These are phyloP conservation scores for Xylota segnis DNA, from an alignment of 2,888 invertebrate species.

Conservation along the genomic window DNA sequence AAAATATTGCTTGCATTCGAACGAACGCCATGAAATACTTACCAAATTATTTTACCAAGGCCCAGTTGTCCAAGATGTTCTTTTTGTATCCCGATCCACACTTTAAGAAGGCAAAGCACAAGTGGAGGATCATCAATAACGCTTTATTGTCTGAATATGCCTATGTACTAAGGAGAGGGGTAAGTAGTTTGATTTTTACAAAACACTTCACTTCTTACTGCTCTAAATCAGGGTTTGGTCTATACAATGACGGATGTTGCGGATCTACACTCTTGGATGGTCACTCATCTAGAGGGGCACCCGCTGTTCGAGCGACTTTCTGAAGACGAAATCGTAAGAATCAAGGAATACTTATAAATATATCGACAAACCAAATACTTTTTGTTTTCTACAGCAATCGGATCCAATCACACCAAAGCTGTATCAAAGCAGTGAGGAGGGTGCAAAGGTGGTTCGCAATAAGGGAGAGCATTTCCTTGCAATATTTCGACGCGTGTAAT, in stretches of 20 bases:
- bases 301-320: conserved; percentile 92
- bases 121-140: conserved; percentile 99
- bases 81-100: conserved; percentile 99
- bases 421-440: conserved; percentile 98
- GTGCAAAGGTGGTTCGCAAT: conserved; percentile 98
- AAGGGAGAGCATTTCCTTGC: conserved; percentile 97
- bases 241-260: conserved; percentile 99
- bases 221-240: conserved; percentile 89
- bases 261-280: conserved; percentile 99
- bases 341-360: not conserved
- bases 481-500: conserved; percentile 89
- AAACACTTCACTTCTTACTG: not conserved
- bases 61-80: conserved; percentile 98
- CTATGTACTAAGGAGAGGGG: conserved; percentile 93
- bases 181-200: conserved; percentile 83
- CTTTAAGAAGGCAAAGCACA: conserved; percentile 99
- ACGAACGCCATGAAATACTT: conserved; percentile 99
- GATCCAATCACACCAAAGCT: conserved; percentile 96
- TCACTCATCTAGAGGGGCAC: conserved; percentile 94
- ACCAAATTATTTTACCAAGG: conserved; percentile 98
- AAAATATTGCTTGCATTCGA: conserved; percentile 97
- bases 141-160: conserved; percentile 98
- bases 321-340: conserved; percentile 90
- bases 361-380: not conserved
- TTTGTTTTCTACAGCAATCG: conserved; percentile 85